Evolutionary conservation across 2,113 vertebrate genomes (phyloP).

Genomic region (Ptilorrhoa leucosticta): DNA sequence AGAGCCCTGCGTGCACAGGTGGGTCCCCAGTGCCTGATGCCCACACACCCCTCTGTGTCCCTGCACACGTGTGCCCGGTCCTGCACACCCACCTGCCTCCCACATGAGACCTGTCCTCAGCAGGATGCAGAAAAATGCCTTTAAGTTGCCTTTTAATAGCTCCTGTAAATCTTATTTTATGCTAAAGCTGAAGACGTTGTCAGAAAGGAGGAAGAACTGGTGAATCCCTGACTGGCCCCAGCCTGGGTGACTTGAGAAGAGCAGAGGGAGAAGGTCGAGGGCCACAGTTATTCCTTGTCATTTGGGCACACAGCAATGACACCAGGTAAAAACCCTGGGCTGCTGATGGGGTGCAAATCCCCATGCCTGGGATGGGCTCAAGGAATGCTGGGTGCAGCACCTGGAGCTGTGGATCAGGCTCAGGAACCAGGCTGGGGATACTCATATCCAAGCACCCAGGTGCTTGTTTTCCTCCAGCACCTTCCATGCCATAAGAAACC

Average conservation of each 20-base stretch:
- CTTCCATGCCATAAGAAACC: not conserved
- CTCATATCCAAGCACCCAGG: accelerated
- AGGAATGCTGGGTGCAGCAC: not conserved
- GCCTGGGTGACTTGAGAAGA: not conserved
- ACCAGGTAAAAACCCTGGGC: not conserved
- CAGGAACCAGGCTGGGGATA: not conserved
- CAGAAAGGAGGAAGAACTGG: not conserved
- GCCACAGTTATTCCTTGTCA: accelerated
- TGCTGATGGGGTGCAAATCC: not conserved
- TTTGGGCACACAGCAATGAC: not conserved
- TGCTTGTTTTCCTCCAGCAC: not conserved
- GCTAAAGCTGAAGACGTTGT: not conserved
- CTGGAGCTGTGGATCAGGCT: not conserved
- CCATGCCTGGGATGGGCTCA: accelerated
- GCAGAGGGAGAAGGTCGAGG: not conserved
- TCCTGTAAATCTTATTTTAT: conserved; percentile 17
- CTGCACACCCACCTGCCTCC: not conserved
- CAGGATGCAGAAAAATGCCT: not conserved
- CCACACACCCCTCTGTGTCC: accelerated
- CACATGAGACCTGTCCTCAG: not conserved
- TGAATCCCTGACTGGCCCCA: not conserved
- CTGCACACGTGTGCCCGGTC: not conserved
- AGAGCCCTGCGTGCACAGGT: accelerated
- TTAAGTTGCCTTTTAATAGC: not conserved
- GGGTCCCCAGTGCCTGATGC: not conserved